Base-by-base conservation (phyloP, 1,140 invertebrate species). In the Drosophila auraria region DNA sequence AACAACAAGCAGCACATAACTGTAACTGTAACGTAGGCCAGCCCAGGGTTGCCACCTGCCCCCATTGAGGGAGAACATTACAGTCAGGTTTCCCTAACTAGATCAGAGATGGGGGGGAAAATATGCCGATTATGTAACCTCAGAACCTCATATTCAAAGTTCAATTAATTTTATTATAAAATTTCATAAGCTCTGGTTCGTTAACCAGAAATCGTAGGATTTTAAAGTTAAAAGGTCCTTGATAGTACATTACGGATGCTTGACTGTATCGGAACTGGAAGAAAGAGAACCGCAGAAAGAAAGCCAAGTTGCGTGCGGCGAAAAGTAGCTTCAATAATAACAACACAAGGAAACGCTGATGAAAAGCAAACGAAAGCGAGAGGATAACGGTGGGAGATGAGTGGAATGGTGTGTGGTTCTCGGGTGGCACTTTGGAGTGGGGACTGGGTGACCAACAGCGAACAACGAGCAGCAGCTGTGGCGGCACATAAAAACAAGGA, bases 281-380 rank as follows among this genome's bases (percentile, higher is more conserved):
- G 17, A 65, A 36, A 69, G 40, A 44, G 57, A 59, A 77, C 51
- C 20, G 54, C 61, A 63, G 15, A 69, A 70, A 57, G 36, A 71
- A 73, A 77, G 57, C 69, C 66, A 78, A 81, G 66, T 83, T 84
- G 82, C 82, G 82, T 84, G 82, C 25, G 62, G 65, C 61, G 50
- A 71, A 82, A 83, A 83, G 81, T 76, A 57, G 77, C 77, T 83
- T 65, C 80, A 75, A 83, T 80, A 76, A 83, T 79, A 66, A 80
- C 70, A 60, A 64, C 17, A 71, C 70, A 73, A 72, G 47, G 70
- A 74, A 82, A 70, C 57, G 65, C 33, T 76, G 82, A 84, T 76
- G 77, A 71, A 83, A 83, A 80, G 59, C 53, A 51, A 59, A 80
- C 82, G 71, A 83, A 77, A 81, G 82, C 60, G 45, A 72, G 53